Base-by-base conservation (phyloP, 92 coral and sea anemone genomes). In the Phenganax subtilis region DNA sequence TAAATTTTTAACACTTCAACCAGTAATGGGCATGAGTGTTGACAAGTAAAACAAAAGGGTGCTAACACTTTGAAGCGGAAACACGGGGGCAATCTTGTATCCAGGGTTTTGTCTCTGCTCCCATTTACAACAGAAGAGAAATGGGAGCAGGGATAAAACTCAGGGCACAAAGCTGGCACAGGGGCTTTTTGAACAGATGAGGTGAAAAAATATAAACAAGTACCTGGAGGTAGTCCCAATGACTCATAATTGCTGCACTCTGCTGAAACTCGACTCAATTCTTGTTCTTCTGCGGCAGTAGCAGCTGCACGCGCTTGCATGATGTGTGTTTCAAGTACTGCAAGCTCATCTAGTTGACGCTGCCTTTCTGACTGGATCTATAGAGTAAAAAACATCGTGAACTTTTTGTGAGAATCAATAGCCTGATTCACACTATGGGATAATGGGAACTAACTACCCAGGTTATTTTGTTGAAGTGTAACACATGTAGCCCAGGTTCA, bases 231-330 rank as follows among this genome's bases (percentile, higher is more conserved):
- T 28, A 96, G 80, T 30, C 99, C 99, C 25, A 96, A 88, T 9
- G 87, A 80, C 55, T 86, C 88, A 67, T 96, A 96, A 75, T 96
- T 84, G 55, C 88, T 92, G 87, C 89, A 96, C 63, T 92, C 97
- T 54, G 86, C 97, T 75, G 92, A 86, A 25, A 86, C 92, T 82
- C 73, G 81, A 17, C 86, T 92, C 8, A 96, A 85, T 74, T 96
- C 97, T 64, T 92, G 89, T 83, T 96, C 99, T 86, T 96, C 99
- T 47, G 97, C 92, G 0, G 96, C 97, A 85, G 90, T 96, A 11
- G 99, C 97, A 7, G 97, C 97, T 55, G 99, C 99, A 83, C 89
- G 97, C 15, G 99, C 96, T 73, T 96, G 99, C 99, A 96, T 96
- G 12, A 96, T 96, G 70, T 96, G 99, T 54, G 97, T 88, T 71